Percentiles rank a stretch among this genome's conserved stretches.
Evolutionary conservation across 1,140 invertebrate genomes (phyloP).

Genomic region (Zaprionus ghesquierei): DNA sequence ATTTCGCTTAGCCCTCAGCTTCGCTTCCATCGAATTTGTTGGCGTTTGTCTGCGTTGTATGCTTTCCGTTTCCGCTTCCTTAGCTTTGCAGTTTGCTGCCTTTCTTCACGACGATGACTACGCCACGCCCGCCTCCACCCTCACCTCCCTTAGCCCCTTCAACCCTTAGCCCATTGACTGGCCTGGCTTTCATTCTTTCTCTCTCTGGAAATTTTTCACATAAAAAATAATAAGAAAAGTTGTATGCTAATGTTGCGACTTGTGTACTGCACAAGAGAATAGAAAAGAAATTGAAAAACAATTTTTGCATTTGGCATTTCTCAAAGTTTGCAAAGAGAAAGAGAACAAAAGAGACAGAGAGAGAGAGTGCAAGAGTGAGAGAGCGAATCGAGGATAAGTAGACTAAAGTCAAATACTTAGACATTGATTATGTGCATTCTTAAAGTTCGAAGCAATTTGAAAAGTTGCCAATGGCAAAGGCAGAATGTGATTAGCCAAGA

Average conservation of each 20-base stretch:
- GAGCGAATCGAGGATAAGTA: conserved; percentile 39
- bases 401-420: conserved; percentile 45
- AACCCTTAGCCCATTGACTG: conserved; percentile 21
- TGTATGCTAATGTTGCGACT: conserved; percentile 73
- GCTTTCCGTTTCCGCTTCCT: conserved; percentile 80
- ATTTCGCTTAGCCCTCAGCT: conserved; percentile 36
- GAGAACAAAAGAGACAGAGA: not conserved
- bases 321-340: conserved; percentile 25
- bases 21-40: conserved; percentile 41
- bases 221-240: conserved; percentile 82
- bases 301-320: conserved; percentile 77
- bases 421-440: conserved; percentile 53
- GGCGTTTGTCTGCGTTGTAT: conserved; percentile 77
- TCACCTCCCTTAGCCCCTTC: conserved; percentile 8
- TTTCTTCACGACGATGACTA: conserved; percentile 6
- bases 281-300: conserved; percentile 79
- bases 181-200: conserved; percentile 31
- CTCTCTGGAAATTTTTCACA: conserved; percentile 68
- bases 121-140: conserved; percentile 1
- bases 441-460: conserved; percentile 27
- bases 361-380: conserved; percentile 4
- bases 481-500: conserved; percentile 35
- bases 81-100: conserved; percentile 73
- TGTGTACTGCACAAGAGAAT: conserved; percentile 55
- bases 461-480: conserved; percentile 33